phyloP scores from a whole-genome alignment of 92 coral and sea anemone species.

The Pocillopora grandis region DNA sequence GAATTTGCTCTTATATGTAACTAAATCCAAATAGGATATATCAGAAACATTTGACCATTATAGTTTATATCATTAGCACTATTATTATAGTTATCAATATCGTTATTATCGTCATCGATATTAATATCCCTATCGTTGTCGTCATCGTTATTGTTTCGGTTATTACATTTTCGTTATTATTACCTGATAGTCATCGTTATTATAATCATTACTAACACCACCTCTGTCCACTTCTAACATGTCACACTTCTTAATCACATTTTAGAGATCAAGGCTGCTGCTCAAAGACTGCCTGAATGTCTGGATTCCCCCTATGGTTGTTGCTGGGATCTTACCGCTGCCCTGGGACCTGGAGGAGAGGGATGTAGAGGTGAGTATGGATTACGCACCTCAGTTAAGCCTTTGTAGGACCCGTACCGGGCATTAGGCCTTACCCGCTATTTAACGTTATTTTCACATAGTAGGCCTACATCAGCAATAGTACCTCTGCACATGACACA shows the following conservation, averaged over 20 bases:
- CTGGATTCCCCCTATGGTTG: conserved; percentile 32
- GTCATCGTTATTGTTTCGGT: neutral
- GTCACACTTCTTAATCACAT: neutral
- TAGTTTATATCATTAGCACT: no score
- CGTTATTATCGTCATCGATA: neutral
- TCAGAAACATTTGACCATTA: no score
- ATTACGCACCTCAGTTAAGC: neutral
- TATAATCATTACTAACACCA: no score
- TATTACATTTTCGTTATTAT: neutral
- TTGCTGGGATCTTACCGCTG: conserved; percentile 40
- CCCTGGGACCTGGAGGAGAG: conserved; percentile 35
- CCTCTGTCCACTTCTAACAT: neutral
- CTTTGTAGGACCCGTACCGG: no score
- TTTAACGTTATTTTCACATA: neutral
- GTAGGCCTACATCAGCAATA: no score
- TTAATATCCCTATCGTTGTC: no score
- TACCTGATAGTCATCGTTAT: no score
- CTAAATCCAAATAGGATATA: no score
- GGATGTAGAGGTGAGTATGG: conserved; percentile 32
- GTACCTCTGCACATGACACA: neutral
- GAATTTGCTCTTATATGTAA: no score
- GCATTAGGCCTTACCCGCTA: no score
- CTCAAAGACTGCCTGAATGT: conserved; percentile 30
- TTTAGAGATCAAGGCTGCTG: conserved; percentile 21
- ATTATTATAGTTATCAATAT: no score